phyloP scores from a whole-genome alignment of 1,140 invertebrate genomes.

The Ridgeia piscesae region DNA sequence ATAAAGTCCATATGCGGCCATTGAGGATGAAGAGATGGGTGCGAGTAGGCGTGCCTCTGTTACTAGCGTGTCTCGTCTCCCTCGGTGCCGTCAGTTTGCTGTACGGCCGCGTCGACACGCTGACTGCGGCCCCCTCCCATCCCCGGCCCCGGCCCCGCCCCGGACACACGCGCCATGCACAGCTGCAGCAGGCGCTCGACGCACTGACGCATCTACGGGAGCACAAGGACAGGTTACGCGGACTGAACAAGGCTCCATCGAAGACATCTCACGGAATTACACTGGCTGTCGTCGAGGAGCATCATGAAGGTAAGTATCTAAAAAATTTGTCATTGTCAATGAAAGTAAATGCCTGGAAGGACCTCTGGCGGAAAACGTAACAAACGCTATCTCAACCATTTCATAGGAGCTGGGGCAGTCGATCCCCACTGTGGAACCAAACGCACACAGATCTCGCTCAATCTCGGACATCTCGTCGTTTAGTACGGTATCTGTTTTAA shows the following conservation, averaged over 20 bases:
- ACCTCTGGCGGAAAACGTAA: no score
- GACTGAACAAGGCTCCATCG: background rate
- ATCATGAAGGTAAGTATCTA: background rate
- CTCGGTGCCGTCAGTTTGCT: conserved; percentile 1
- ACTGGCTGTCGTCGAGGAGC: background rate
- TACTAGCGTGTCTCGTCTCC: background rate
- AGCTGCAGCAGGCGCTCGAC: background rate
- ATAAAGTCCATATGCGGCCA: background rate
- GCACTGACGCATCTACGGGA: background rate
- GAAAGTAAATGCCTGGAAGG: background rate
- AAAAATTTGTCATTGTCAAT: background rate
- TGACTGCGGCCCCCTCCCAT: no score
- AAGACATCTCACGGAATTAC: background rate
- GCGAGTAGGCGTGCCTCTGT: background rate
- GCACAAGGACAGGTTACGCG: background rate
- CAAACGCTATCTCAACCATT: background rate
- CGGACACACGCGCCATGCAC: background rate
- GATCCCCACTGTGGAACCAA: no score
- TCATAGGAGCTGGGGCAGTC: no score
- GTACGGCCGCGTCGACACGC: conserved; percentile 28
- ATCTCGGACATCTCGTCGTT: no score
- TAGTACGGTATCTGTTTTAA: no score
- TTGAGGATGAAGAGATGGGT: background rate
- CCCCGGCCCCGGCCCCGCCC: no score
- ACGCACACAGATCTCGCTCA: no score